Conservation (phyloP, 2,113 vertebrate genomes). For the Ranitomeya variabilis region DNA sequence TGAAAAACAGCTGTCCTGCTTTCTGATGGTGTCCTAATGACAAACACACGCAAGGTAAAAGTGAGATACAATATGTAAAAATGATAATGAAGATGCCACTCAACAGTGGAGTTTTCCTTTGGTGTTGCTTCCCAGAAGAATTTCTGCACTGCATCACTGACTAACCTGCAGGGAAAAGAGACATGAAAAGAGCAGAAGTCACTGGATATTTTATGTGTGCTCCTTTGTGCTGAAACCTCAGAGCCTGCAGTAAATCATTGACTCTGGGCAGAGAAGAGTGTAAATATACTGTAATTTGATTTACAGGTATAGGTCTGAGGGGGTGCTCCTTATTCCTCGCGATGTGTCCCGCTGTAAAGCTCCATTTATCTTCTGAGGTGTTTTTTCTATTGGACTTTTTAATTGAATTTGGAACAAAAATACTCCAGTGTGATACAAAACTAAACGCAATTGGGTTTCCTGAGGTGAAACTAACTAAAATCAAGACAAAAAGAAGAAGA, state of each 20-base stretch:
- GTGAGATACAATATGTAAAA: background rate
- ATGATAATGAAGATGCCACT: background rate
- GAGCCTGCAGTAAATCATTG: conserved; percentile 37
- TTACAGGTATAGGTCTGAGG: conserved; percentile 28
- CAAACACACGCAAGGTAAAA: background rate
- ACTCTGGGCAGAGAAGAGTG: conserved; percentile 11
- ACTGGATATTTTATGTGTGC: conserved; percentile 38
- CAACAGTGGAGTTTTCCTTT: background rate
- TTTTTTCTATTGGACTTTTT: background rate
- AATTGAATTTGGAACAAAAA: conserved; percentile 21
- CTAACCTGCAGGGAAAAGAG: background rate
- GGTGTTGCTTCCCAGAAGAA: background rate
- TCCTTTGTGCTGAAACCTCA: conserved; percentile 13
- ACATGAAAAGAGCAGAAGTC: conserved; percentile 29
- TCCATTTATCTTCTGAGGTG: conserved; percentile 22
- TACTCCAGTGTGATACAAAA: background rate
- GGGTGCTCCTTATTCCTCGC: background rate
- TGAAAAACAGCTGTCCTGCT: background rate
- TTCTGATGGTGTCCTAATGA: background rate
- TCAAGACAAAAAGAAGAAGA: background rate
- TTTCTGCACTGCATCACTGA: background rate
- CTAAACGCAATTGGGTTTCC: background rate
- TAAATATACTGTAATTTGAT: conserved; percentile 40
- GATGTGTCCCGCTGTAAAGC: background rate
- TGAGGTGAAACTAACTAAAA: background rate